These are phyloP conservation scores for Mandrillus leucophaeus DNA, from an alignment of 2,113 vertebrate species.

Conservation along the genomic window DNA sequence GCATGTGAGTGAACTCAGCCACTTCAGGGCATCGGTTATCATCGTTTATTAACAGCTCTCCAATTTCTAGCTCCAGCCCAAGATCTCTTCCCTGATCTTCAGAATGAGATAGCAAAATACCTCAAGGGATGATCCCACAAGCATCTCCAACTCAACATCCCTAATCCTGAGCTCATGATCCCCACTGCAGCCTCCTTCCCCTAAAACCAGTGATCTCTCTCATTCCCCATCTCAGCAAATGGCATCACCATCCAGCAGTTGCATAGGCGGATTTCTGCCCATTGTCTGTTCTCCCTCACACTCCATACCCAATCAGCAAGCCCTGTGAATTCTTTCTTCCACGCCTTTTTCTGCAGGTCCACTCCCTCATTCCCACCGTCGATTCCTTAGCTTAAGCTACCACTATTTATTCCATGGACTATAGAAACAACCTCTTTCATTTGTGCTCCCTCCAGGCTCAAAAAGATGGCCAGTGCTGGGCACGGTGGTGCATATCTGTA, in stretches of 20 bases:
- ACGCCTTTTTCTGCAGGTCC: background rate
- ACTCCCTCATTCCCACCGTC: background rate
- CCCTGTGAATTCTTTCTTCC: background rate
- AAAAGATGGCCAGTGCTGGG: background rate
- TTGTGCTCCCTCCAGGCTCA: background rate
- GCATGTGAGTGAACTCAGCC: background rate
- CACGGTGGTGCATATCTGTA: background rate
- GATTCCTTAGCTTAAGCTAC: background rate
- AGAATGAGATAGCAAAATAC: background rate
- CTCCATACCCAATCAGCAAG: background rate
- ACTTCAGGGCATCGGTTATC: fast-evolving
- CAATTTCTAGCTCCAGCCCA: background rate
- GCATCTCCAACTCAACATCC: too few relatives aligned
- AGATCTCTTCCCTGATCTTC: background rate
- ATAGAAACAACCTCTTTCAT: background rate
- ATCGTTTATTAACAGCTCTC: background rate
- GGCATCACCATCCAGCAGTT: background rate
- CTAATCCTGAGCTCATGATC: background rate
- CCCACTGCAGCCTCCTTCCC: background rate
- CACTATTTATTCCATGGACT: background rate
- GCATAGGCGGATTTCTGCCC: background rate
- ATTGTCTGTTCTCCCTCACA: fast-evolving
- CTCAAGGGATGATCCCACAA: background rate
- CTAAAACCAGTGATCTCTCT: background rate
- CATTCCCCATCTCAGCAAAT: too few relatives aligned